Conservation (phyloP, 2,797 vertebrate genomes). For the Lates japonicus region DNA sequence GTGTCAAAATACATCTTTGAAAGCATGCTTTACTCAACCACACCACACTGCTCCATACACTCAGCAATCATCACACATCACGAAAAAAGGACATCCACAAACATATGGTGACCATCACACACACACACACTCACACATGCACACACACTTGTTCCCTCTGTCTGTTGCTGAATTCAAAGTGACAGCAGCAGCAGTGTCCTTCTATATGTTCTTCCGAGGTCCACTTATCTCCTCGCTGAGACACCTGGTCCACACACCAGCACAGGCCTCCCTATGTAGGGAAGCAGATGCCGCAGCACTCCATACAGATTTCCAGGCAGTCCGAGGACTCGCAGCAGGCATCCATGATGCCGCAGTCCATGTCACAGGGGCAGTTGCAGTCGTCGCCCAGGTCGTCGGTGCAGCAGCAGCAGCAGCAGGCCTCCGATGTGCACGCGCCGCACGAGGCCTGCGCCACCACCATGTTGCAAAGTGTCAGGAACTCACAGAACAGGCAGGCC, state of each 20-base stretch:
- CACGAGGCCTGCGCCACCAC: constrained; percentile 95
- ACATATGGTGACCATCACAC: constrained; percentile 31
- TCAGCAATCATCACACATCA: constrained; percentile 35
- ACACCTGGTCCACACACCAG: background rate
- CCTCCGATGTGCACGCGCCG: constrained; percentile 92
- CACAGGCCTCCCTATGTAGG: constrained; percentile 84
- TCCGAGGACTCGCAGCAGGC: constrained; percentile 98
- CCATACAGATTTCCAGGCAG: constrained; percentile 99
- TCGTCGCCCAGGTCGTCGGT: constrained; percentile 94
- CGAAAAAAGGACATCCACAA: constrained; percentile 15
- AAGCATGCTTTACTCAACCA: constrained; percentile 37
- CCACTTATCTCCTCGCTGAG: constrained; percentile 34
- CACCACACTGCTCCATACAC: constrained; percentile 29
- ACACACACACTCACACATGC: constrained; percentile 3
- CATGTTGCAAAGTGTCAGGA: constrained; percentile 97
- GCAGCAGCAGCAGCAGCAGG: constrained; percentile 96
- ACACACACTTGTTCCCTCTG: constrained; percentile 26
- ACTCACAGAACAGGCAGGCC: constrained; percentile 98
- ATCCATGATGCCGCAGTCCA: constrained; percentile 99
- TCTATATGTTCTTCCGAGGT: constrained; percentile 47
- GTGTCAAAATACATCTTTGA: constrained; percentile 64
- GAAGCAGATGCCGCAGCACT: constrained; percentile 99
- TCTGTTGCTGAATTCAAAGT: constrained; percentile 60
- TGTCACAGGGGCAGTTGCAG: constrained; percentile 96
- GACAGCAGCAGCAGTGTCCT: constrained; percentile 58